Conservation (phyloP, 2,888 invertebrate species). For the Lymantria monacha region DNA sequence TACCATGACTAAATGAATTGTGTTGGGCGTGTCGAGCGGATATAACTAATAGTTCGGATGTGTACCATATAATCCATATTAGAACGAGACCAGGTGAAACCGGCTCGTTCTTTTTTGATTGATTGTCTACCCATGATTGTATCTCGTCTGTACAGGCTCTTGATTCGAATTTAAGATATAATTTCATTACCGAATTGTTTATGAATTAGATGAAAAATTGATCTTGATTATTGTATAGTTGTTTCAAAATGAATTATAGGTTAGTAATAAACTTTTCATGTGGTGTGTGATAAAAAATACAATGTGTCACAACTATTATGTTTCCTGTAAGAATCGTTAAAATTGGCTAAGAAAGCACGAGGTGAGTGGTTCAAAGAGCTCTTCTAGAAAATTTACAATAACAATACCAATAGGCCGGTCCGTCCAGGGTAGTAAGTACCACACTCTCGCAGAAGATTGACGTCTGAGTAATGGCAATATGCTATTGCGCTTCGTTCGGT, state of each 20-base stretch:
- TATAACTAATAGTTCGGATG: slow-evolving; percentile 47
- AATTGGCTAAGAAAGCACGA: too few relatives aligned
- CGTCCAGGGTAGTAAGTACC: too few relatives aligned
- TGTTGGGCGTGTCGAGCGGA: slow-evolving; percentile 41
- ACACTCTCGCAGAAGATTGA: too few relatives aligned
- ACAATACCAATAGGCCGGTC: too few relatives aligned
- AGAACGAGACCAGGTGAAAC: slow-evolving; percentile 49
- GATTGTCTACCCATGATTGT: slow-evolving; percentile 51
- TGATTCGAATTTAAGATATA: slow-evolving; percentile 53
- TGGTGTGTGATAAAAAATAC: too few relatives aligned
- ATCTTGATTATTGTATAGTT: neutral
- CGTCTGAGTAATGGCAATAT: too few relatives aligned
- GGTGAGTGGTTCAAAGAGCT: too few relatives aligned
- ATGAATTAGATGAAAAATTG: slow-evolving; percentile 19
- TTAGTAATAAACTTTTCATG: too few relatives aligned
- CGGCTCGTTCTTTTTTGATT: slow-evolving; percentile 47
- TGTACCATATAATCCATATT: slow-evolving; percentile 42
- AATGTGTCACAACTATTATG: too few relatives aligned
- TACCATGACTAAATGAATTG: slow-evolving; percentile 37
- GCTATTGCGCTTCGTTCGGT: too few relatives aligned
- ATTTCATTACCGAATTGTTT: slow-evolving; percentile 40
- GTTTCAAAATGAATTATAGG: neutral
- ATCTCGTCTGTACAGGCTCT: slow-evolving; percentile 48
- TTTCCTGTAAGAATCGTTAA: too few relatives aligned
- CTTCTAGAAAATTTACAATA: too few relatives aligned